Evolutionary conservation across 2,113 vertebrate genomes (phyloP).

Genomic region (Lucifuga dentata): DNA sequence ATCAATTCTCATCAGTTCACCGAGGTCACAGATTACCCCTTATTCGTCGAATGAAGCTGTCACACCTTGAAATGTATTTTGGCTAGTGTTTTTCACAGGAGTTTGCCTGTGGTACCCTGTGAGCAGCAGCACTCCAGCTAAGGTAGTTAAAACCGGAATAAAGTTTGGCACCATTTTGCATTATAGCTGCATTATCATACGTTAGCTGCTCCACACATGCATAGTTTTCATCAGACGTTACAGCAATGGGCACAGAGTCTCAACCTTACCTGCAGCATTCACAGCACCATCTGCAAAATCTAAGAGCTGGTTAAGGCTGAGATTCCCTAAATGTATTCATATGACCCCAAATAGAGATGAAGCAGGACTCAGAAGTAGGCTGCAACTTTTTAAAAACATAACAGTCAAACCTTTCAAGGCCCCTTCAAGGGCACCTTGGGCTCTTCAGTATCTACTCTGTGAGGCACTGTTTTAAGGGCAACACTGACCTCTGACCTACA

Average conservation of each 20-base stretch:
- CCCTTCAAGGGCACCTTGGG: conserved; percentile 41
- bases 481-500: conserved; percentile 42
- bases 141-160: conserved; percentile 1
- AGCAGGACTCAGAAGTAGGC: background rate
- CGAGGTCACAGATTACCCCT: background rate
- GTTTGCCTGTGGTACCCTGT: conserved; percentile 3
- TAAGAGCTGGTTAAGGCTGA: too few species aligned
- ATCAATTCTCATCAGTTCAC: background rate
- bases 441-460: conserved; percentile 24
- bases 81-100: background rate
- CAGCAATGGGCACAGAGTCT: background rate
- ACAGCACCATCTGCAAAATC: conserved; percentile 2
- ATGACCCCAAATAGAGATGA: background rate
- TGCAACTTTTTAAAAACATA: background rate
- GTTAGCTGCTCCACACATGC: background rate
- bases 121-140: conserved; percentile 39
- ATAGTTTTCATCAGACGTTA: background rate
- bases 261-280: conserved; percentile 22
- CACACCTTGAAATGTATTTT: conserved; percentile 2
- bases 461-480: conserved; percentile 39
- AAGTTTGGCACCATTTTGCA: conserved; percentile 11
- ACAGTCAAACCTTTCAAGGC: background rate
- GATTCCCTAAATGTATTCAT: background rate
- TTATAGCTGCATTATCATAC: too few species aligned
- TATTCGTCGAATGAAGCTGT: background rate